These are phyloP conservation scores for Stenotaenia linearis DNA, from an alignment of 2,888 invertebrate species.

Conservation along the genomic window DNA sequence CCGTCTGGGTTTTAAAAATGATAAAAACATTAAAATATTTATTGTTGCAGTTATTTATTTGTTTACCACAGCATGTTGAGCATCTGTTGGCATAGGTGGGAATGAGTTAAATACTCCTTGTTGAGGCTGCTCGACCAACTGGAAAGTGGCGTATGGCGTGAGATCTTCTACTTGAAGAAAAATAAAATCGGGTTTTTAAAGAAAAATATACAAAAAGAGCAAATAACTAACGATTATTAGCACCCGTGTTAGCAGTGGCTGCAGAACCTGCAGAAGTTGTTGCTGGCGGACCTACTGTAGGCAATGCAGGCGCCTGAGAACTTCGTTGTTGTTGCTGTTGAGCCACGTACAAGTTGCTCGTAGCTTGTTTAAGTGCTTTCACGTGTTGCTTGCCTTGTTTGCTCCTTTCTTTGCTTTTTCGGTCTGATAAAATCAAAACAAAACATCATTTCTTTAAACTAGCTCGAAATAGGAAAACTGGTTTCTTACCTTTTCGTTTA, in stretches of 20 bases:
- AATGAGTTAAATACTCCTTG: constrained; percentile 30
- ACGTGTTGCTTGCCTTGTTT: constrained; percentile 14
- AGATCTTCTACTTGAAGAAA: constrained; percentile 27
- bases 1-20: not conserved
- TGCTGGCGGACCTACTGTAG: not conserved
- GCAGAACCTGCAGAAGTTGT: constrained; percentile 13
- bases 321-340: constrained; percentile 5
- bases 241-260: constrained; percentile 13
- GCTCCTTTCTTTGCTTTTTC: not conserved
- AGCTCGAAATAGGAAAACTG: not conserved
- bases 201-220: not conserved
- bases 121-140: constrained; percentile 30
- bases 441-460: not conserved
- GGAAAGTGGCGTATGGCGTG: constrained; percentile 33
- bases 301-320: constrained; percentile 4
- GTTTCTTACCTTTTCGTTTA: constrained; percentile 6
- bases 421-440: not conserved
- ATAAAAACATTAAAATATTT: not conserved
- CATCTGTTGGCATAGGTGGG: constrained; percentile 17
- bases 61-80: constrained; percentile 7
- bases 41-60: not conserved
- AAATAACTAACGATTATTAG: constrained; percentile 8
- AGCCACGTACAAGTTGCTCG: constrained; percentile 26
- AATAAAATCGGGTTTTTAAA: not conserved
- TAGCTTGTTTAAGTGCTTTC: constrained; percentile 8